Percentiles rank a stretch among this genome's conserved stretches.
These are phyloP conservation scores for Garra rufa DNA, from an alignment of 2,113 vertebrate species.

Conservation along the genomic window DNA sequence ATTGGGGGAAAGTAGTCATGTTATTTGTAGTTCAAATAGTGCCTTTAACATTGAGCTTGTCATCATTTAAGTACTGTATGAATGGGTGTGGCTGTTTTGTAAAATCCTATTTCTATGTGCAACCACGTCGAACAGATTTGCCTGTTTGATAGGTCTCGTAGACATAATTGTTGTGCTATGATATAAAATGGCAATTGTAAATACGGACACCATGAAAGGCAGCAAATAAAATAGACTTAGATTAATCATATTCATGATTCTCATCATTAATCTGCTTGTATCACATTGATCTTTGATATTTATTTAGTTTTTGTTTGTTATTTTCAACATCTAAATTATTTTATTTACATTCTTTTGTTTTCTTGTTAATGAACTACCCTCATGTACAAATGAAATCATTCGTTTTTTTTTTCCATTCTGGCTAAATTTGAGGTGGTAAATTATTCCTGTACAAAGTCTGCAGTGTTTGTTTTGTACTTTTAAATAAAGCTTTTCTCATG, in stretches of 20 bases:
- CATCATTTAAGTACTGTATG: constrained; percentile 57
- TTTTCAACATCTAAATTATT: constrained; percentile 90
- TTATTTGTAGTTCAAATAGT: constrained; percentile 53
- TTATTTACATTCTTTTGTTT: constrained; percentile 81
- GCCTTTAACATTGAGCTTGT: constrained; percentile 56
- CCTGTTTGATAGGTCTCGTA: constrained; percentile 53
- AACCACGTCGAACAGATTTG: constrained; percentile 36
- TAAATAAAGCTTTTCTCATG: constrained; percentile 87
- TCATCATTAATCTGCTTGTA: constrained; percentile 69
- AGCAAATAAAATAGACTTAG: constrained; percentile 56
- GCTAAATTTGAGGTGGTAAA: constrained; percentile 79
- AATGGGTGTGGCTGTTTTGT: constrained; percentile 41
- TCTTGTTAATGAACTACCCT: constrained; percentile 81
- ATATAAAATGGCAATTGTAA: constrained; percentile 48
- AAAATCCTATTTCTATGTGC: constrained; percentile 34
- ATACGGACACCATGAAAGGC: constrained; percentile 60
- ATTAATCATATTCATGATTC: constrained; percentile 62
- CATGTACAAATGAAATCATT: constrained; percentile 76
- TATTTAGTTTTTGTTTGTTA: constrained; percentile 87
- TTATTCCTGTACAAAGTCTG: constrained; percentile 87
- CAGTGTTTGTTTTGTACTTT: constrained; percentile 89
- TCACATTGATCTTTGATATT: constrained; percentile 87
- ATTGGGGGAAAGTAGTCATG: constrained; percentile 51
- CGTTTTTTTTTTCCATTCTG: constrained; percentile 69
- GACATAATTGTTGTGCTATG: constrained; percentile 43